Conservation (phyloP, 1,140 invertebrate species). For the Carposina sasakii region DNA sequence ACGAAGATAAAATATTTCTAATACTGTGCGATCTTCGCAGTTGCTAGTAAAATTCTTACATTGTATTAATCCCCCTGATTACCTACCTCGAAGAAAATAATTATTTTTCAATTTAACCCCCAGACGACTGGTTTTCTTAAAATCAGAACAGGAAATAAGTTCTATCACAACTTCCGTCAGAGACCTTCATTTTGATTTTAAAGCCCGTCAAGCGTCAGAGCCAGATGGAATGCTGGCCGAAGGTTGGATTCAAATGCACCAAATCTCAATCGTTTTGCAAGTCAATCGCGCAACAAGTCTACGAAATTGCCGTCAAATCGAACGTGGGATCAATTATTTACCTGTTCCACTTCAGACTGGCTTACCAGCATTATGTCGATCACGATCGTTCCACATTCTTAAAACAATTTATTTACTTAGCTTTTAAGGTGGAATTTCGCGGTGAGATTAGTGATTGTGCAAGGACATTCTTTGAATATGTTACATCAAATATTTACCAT, state of each 20-base stretch:
- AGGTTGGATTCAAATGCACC: conserved; percentile 18
- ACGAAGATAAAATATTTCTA: no score
- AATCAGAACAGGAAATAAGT: conserved; percentile 14
- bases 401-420: no score
- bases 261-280: conserved; percentile 26
- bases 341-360: conserved; percentile 36
- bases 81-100: no score
- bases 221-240: conserved; percentile 21
- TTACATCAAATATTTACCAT: no score
- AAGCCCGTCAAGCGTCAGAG: conserved; percentile 15
- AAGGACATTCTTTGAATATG: no score
- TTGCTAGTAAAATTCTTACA: no score
- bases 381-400: conserved; percentile 29
- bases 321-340: conserved; percentile 63
- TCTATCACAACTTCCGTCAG: conserved; percentile 13
- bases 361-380: conserved; percentile 31
- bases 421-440: no score
- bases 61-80: no score
- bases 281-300: conserved; percentile 17
- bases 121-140: no score
- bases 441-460: no score
- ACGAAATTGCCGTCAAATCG: conserved; percentile 34
- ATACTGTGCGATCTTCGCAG: no score
- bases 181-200: conserved; percentile 26
- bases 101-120: no score